Conservation (phyloP, 35 echinoderm and acorn worm genomes). For the Stichopus chloronotus region DNA sequence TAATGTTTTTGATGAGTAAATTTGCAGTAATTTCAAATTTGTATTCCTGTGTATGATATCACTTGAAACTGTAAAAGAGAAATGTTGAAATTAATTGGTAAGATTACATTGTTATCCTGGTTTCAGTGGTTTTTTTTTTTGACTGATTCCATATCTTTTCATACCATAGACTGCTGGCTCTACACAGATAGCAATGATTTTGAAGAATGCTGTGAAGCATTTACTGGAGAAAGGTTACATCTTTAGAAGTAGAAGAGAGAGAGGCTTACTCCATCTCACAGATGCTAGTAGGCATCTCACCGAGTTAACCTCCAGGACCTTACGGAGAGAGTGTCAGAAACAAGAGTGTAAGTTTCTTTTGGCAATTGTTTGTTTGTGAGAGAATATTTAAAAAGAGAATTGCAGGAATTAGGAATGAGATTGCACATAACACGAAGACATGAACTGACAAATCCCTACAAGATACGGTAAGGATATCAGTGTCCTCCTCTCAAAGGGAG, state of each 20-base stretch:
- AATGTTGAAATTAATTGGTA: no score
- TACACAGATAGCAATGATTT: neutral
- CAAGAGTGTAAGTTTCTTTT: slow-evolving; percentile 24
- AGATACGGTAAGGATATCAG: no score
- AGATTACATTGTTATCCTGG: no score
- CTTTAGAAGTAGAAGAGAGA: slow-evolving; percentile 11
- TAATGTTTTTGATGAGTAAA: no score
- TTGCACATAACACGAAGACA: neutral
- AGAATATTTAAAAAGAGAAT: neutral
- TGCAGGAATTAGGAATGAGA: neutral
- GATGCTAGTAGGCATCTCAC: slow-evolving; percentile 21
- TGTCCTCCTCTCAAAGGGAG: no score
- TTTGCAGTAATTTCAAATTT: no score
- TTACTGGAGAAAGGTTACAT: slow-evolving; percentile 16
- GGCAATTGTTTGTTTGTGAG: neutral
- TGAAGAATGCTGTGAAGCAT: neutral
- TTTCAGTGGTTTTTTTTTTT: no score
- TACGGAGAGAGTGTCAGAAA: slow-evolving; percentile 12
- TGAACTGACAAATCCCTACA: no score
- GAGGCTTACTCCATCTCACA: slow-evolving; percentile 14
- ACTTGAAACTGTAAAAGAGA: no score
- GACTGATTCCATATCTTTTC: no score
- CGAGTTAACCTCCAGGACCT: neutral
- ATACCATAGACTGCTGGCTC: neutral
- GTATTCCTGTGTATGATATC: no score